These are phyloP conservation scores for Pristionchus mayeri DNA, from an alignment of 2,888 invertebrate species.

Conservation along the genomic window DNA sequence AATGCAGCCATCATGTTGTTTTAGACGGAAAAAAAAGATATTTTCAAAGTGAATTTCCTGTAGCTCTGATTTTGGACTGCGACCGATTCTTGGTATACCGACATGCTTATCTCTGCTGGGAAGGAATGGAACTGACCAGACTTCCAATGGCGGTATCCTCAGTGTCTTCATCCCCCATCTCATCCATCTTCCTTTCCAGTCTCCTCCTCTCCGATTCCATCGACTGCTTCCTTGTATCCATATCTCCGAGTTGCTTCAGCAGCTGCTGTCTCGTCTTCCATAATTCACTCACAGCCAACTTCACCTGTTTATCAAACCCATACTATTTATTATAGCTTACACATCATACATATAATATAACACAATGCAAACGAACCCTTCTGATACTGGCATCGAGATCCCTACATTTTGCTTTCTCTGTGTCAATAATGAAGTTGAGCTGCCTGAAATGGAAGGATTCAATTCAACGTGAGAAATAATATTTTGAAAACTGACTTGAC, in stretches of 20 bases:
- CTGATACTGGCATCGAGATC: neutral
- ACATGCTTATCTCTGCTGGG: too few species aligned
- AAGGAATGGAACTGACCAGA: conserved; percentile 11
- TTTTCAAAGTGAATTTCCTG: too few species aligned
- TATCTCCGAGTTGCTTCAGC: neutral
- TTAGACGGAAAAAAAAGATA: too few species aligned
- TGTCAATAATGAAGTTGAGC: neutral
- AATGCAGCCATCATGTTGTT: too few species aligned
- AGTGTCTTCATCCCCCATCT: neutral
- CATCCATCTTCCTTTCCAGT: conserved; percentile 12
- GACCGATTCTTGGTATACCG: too few species aligned
- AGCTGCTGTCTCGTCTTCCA: neutral
- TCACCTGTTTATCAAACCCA: neutral
- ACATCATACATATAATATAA: neutral
- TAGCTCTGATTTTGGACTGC: too few species aligned
- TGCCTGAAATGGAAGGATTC: neutral
- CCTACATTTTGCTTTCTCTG: neutral
- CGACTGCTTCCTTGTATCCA: neutral
- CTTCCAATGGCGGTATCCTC: neutral
- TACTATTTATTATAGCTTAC: too few species aligned
- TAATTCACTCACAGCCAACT: neutral
- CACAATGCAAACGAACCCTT: neutral
- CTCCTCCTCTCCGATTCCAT: neutral
- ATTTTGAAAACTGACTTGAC: conserved; percentile 12
- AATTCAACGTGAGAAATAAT: too few species aligned